Conservation (phyloP, 2,888 invertebrate species). For the Aleiodes leptofemur region DNA sequence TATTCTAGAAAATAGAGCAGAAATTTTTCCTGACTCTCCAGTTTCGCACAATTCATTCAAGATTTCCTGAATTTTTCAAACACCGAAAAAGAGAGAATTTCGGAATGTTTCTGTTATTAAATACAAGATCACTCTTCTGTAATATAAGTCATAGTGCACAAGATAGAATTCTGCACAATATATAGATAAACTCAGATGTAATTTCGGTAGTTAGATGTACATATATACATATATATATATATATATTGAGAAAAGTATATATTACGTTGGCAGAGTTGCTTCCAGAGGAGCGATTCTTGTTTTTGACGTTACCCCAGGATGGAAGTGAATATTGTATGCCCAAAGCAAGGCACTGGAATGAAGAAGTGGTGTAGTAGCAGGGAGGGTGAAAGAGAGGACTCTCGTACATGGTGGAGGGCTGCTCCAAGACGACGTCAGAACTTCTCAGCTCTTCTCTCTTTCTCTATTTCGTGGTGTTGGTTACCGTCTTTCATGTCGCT, state of each 20-base stretch:
- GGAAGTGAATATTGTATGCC: constrained; percentile 65
- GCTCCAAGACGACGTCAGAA: constrained; percentile 41
- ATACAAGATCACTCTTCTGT: no score
- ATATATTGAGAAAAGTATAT: constrained; percentile 6
- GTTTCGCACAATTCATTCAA: no score
- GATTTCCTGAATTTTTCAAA: no score
- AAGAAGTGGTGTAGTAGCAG: constrained; percentile 25
- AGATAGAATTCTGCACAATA: not conserved
- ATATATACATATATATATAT: not conserved
- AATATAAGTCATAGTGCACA: no score
- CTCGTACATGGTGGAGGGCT: constrained; percentile 24
- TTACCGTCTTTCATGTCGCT: constrained; percentile 42
- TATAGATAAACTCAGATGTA: not conserved
- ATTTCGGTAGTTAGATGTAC: not conserved
- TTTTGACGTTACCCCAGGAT: constrained; percentile 58
- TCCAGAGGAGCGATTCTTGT: constrained; percentile 53
- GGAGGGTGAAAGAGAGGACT: constrained; percentile 9
- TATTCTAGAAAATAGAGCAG: no score
- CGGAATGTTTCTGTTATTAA: no score
- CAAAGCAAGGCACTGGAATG: constrained; percentile 36
- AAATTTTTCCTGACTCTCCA: no score
- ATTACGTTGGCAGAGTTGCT: constrained; percentile 42
- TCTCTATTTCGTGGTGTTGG: constrained; percentile 34
- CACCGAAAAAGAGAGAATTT: no score
- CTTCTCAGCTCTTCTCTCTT: constrained; percentile 18